Percentiles rank a stretch among this genome's conserved stretches.
phyloP scores from a whole-genome alignment of 2,797 vertebrate genomes.

The Alauda arvensis region DNA sequence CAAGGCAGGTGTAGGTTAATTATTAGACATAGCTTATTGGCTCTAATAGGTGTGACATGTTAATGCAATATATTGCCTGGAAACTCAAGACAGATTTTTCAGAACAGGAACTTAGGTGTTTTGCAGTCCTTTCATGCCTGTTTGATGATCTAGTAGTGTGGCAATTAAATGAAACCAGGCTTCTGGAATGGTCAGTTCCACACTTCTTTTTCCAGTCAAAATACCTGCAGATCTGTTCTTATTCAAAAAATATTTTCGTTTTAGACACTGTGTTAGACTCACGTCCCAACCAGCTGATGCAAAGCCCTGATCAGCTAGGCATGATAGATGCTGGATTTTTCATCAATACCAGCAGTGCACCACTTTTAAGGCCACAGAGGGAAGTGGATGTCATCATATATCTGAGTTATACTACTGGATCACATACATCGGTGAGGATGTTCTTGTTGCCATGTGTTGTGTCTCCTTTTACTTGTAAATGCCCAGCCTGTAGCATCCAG shows the following conservation, averaged over 20 bases:
- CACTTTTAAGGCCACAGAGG: constrained; percentile 76
- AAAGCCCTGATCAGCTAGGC: constrained; percentile 62
- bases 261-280: constrained; percentile 79
- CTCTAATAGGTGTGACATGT: neutral
- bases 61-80: neutral
- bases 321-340: constrained; percentile 84
- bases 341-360: constrained; percentile 80
- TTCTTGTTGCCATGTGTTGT: neutral
- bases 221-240: neutral
- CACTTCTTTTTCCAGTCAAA: neutral
- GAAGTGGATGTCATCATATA: constrained; percentile 81
- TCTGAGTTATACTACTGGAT: constrained; percentile 72
- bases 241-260: constrained; percentile 42
- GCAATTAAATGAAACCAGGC: neutral
- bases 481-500: neutral
- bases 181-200: neutral
- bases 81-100: neutral
- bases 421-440: constrained; percentile 66
- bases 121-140: neutral
- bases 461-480: neutral
- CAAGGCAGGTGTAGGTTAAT: neutral
- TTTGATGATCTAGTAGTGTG: neutral
- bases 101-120: neutral
- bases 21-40: neutral
- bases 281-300: constrained; percentile 80